phyloP scores from a whole-genome alignment of 1,140 invertebrate species.

The Zophobas morio region DNA sequence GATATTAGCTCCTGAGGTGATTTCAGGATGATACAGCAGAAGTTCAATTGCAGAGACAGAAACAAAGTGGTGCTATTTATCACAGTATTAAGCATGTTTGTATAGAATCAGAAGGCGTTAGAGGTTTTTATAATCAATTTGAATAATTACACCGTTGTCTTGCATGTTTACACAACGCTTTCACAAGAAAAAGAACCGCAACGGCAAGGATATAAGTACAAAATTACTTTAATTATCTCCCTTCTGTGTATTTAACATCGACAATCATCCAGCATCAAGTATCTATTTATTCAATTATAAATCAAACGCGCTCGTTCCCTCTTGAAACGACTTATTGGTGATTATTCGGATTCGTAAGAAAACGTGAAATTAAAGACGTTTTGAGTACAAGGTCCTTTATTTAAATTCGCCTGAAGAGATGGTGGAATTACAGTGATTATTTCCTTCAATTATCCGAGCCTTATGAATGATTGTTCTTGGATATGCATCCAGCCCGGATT shows the following conservation, averaged over 20 bases:
- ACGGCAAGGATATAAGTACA: neutral
- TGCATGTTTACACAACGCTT: neutral
- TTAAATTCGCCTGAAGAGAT: conserved; percentile 52
- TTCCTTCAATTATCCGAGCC: conserved; percentile 19
- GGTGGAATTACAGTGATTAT: conserved; percentile 52
- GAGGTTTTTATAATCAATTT: conserved; percentile 7
- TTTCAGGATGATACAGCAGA: conserved; percentile 1
- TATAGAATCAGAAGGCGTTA: conserved; percentile 11
- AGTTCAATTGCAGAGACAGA: conserved; percentile 12
- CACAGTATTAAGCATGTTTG: conserved; percentile 18
- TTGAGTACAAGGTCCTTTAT: conserved; percentile 57
- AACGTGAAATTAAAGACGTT: conserved; percentile 56
- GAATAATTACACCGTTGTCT: conserved; percentile 23
- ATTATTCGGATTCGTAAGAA: conserved; percentile 54
- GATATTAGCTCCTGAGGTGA: too few relatives aligned
- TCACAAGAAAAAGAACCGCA: conserved; percentile 1
- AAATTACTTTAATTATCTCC: conserved; percentile 35
- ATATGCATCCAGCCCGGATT: conserved; percentile 18
- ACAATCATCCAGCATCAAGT: conserved; percentile 28
- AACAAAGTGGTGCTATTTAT: conserved; percentile 25
- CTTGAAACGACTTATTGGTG: conserved; percentile 43
- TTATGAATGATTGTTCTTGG: conserved; percentile 24
- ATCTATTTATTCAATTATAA: conserved; percentile 34
- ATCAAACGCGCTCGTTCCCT: conserved; percentile 45
- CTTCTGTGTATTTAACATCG: conserved; percentile 33